These are phyloP conservation scores for Enteromius thamalakanensis DNA, from an alignment of 2,797 vertebrate genomes.

Conservation along the genomic window DNA sequence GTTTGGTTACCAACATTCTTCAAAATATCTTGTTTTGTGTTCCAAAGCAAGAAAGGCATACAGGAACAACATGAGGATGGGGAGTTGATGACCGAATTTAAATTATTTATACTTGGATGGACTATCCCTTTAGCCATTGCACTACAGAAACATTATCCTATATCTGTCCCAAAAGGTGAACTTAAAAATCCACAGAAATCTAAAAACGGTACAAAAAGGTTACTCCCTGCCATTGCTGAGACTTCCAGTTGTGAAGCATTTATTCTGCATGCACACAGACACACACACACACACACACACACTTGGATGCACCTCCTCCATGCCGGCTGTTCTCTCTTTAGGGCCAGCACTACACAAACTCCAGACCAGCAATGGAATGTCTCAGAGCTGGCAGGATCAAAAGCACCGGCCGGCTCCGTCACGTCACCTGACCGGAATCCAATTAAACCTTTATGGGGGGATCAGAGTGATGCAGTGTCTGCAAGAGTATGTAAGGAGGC, in stretches of 20 bases:
- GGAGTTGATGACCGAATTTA: not conserved
- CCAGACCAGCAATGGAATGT: conserved; percentile 67
- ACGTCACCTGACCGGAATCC: conserved; percentile 81
- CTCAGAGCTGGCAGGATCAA: conserved; percentile 73
- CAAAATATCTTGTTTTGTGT: not conserved
- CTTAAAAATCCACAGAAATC: not conserved
- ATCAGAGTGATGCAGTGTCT: conserved; percentile 66
- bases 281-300: not conserved
- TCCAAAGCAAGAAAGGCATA: not conserved
- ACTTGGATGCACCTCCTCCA: conserved; percentile 20
- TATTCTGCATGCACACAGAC: not conserved
- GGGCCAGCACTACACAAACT: conserved; percentile 29
- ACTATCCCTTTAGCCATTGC: not conserved
- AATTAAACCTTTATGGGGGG: conserved; percentile 78
- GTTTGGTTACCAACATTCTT: not conserved
- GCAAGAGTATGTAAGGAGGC: not conserved
- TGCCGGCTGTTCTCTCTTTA: conserved; percentile 30
- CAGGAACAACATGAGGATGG: not conserved
- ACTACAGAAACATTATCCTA: not conserved
- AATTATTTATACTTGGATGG: not conserved
- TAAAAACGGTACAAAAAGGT: not conserved
- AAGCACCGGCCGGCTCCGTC: conserved; percentile 66
- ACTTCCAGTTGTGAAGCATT: not conserved
- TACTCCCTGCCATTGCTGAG: not conserved
- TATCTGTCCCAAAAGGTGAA: not conserved